Base-by-base conservation (phyloP, 2,113 vertebrate genomes). In the Cynocephalus volans region DNA sequence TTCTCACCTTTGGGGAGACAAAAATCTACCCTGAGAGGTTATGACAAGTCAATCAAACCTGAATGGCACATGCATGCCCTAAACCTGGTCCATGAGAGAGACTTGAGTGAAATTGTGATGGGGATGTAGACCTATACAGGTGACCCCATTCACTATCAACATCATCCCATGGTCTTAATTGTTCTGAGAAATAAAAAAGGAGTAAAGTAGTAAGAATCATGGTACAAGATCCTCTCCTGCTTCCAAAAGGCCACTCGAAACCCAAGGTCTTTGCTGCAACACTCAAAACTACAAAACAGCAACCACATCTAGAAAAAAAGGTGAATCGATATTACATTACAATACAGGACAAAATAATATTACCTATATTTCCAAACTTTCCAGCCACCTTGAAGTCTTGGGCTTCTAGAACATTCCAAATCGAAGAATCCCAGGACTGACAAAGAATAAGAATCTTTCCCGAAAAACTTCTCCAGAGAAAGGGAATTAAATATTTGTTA, bases 121-220 rank as follows among this genome's bases (percentile, higher is more conserved):
- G 18, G 7, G 60, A 31, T 6, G 0, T 0, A 13, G 23, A 19
- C 3, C 6, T 8, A 1, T 0, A 4, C 24, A 14, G 31, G 75
- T 1, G 85, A 8, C 50, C 28, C 24, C 50, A 23, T 6, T 23
- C 41, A 33, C 26, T 6, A 48, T 11, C 0, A 0, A 5, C 14
- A 52, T 48, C 5, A 0, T 1, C 14, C 7, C 72, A 24, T 0
- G 3, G 45, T 17, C 67, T 24, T 23, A 1, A 19, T n/a, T 18
- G 1, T 15, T 28, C 6, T 24, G 52, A 72, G 24, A 58, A 50
- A 54, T 15, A 26, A 10, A 36, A 8, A 54, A 15, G 14, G 18
- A 13, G 45, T 12, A 18, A 18, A 21, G 2, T 1, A 15, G 45
- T 1, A 5, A 33, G 8, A 52, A 33, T 33, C 6, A 0, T 11